These are phyloP conservation scores for Hexactinellida sp. DNA, from an alignment of 37 sponge, comb jelly and placozoan genomes.

Conservation along the genomic window DNA sequence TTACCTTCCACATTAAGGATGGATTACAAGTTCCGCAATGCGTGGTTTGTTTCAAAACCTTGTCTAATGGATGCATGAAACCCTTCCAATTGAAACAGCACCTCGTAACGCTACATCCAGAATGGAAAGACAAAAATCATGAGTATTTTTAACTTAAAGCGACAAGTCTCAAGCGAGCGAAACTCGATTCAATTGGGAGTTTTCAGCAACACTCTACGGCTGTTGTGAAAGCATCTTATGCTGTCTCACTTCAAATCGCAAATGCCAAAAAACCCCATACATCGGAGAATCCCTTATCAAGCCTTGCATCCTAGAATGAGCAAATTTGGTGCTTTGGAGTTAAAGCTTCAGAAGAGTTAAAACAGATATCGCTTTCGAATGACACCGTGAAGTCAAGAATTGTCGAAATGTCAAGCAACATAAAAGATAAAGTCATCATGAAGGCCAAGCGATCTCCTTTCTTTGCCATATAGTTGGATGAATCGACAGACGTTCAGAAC, in stretches of 20 bases:
- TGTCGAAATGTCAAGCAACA: constrained; percentile 15
- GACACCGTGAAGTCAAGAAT: constrained; percentile 13
- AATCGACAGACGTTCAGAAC: background rate
- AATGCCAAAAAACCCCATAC: background rate
- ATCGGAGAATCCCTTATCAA: constrained; percentile 5
- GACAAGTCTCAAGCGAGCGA: background rate
- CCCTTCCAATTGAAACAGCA: constrained; percentile 13
- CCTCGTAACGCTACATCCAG: background rate
- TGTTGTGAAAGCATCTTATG: background rate
- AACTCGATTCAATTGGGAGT: background rate
- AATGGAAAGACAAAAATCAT: background rate
- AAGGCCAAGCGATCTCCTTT: background rate
- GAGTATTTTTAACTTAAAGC: constrained; percentile 8
- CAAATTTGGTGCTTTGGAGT: background rate
- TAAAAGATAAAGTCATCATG: background rate
- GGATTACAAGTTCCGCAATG: constrained; percentile 19
- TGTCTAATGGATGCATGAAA: constrained; percentile 16
- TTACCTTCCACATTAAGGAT: background rate
- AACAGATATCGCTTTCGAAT: constrained; percentile 14
- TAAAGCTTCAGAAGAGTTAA: constrained; percentile 18
- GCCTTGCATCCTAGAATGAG: constrained; percentile 15
- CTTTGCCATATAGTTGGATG: background rate
- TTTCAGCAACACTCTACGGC: background rate
- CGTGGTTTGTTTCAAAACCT: constrained; percentile 12
- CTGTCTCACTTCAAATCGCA: constrained; percentile 10